These are phyloP conservation scores for Rosalia funebris DNA, from an alignment of 2,888 invertebrate genomes.

Conservation along the genomic window DNA sequence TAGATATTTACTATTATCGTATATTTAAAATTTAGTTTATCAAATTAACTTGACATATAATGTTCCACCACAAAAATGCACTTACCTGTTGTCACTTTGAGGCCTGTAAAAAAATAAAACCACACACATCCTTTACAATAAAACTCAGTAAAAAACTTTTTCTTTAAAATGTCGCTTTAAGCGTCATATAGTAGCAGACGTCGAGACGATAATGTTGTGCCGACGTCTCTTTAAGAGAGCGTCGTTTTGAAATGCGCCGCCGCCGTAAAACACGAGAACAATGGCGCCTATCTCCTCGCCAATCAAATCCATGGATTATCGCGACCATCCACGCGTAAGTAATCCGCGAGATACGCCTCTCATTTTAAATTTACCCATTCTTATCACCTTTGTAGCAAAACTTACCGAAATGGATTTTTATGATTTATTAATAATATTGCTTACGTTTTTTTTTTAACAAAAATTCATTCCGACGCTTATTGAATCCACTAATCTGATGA, in stretches of 20 bases:
- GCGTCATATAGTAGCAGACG: constrained; percentile 55
- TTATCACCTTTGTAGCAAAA: constrained; percentile 17
- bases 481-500: too few species aligned
- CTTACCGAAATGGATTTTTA: constrained; percentile 5
- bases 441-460: too few species aligned
- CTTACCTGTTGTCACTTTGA: constrained; percentile 18
- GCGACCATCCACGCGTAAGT: constrained; percentile 58
- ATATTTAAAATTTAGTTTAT: too few species aligned
- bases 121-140: constrained; percentile 14
- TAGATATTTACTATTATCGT: too few species aligned
- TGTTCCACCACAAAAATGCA: constrained; percentile 7
- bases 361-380: constrained; percentile 42
- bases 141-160: constrained; percentile 15
- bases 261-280: constrained; percentile 64
- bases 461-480: too few species aligned
- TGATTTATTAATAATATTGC: constrained; percentile 8
- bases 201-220: constrained; percentile 65
- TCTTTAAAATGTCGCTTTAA: constrained; percentile 27
- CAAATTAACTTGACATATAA: too few species aligned
- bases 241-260: constrained; percentile 64
- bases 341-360: constrained; percentile 58
- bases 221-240: constrained; percentile 73
- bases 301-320: constrained; percentile 56
- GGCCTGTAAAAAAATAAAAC: constrained; percentile 24
- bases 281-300: constrained; percentile 61